Base-by-base conservation (phyloP, 2,797 vertebrate species). In the Lerista edwardsae region DNA sequence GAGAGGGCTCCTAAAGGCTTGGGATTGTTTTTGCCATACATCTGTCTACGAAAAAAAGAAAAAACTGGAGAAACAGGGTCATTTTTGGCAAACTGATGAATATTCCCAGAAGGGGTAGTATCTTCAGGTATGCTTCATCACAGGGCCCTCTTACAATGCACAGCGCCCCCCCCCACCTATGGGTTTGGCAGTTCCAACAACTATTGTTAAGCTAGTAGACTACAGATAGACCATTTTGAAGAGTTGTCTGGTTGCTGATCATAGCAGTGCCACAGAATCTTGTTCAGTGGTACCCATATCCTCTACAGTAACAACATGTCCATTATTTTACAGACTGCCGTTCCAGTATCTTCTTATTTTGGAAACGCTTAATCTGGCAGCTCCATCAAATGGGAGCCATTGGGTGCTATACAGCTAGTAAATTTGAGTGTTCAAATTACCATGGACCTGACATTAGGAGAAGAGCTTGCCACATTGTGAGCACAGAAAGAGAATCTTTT, bases 401-500 rank as follows among this genome's bases (percentile, higher is more conserved):
- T 71, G 15, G 51, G 25, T 59, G 11, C 2, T 31, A 11, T 1
- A 2, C 41, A 25, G 39, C 51, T 74, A 29, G 6, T 36, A 55
- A 51, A 65, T 29, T 21, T 75, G 27, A 65, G 17, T 51, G 65
- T 64, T 27, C n/a, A 51, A 27, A 34, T 31, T 15, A 41, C 8
- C 23, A 71, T 41, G 21, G 39, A 75, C 59, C 31, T 36, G 21
- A 14, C 23, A 14, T 51, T 19, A 44, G 23, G 6, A 82, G 83
- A 87, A 86, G 65, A 0, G 11, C 59, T 82, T 23, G 11, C 51
- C 68, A 69, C 6, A 84, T 27, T 17, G 8, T 76, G 87, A 64
- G 65, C 77, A 2, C 8, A 65, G 29, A 6, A 78, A 17, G 6
- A 84, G 86, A 87, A 81, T 61, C 61, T 36, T 29, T 12, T 41